Conservation (phyloP, 2,888 invertebrate genomes). For the Leptinotarsa rubiginosa region DNA sequence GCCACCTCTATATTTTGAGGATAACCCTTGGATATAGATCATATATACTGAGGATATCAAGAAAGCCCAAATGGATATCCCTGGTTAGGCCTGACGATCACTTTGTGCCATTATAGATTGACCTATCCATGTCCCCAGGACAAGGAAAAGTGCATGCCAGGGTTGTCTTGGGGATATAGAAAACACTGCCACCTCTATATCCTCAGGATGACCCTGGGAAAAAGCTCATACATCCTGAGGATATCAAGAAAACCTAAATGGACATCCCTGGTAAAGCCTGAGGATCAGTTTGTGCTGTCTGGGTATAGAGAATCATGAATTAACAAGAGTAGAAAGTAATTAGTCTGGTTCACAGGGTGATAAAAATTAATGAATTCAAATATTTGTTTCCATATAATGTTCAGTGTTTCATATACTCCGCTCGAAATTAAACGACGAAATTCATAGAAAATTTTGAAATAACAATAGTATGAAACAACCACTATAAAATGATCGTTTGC, state of each 20-base stretch:
- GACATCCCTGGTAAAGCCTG: neutral
- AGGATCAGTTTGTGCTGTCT: neutral
- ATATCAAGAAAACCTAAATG: neutral
- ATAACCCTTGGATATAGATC: too few species aligned
- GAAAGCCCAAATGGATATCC: neutral
- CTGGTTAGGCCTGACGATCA: neutral
- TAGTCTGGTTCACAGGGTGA: too few species aligned
- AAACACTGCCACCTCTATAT: neutral
- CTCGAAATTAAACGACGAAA: too few species aligned
- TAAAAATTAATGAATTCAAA: too few species aligned
- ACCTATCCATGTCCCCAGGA: neutral
- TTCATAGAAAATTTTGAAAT: too few species aligned
- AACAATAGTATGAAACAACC: too few species aligned
- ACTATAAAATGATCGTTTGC: too few species aligned
- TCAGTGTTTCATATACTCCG: too few species aligned
- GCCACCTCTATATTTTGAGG: too few species aligned
- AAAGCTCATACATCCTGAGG: neutral
- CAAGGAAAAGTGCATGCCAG: neutral
- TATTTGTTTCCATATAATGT: too few species aligned
- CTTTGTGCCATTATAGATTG: neutral
- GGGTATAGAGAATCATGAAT: too few species aligned
- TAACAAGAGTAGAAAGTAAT: too few species aligned
- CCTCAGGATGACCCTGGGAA: neutral
- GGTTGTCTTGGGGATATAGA: constrained; percentile 1
- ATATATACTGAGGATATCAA: neutral